Evolutionary conservation across 2,888 invertebrate genomes (phyloP), one percentile per base, ranked within the genome.

Genomic region (Uloborus plumipes): DNA sequence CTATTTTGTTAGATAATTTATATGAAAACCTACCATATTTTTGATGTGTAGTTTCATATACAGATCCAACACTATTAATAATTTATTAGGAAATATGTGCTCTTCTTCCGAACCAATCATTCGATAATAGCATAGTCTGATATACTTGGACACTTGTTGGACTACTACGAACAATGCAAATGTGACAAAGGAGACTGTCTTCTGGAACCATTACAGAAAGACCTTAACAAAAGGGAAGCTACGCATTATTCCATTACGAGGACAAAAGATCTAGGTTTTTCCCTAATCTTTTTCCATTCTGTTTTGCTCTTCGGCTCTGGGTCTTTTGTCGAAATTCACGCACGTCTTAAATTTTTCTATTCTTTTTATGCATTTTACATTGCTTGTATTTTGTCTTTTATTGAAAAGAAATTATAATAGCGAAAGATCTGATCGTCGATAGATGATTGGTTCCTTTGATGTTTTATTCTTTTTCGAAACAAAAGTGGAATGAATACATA

Each of bases 211-310:
- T 69, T 76, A 61, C 67, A 39, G 14, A 31, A 53, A 51, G 39
- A 47, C 13, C 14, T 49, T 53, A 69, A 76, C 76, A 76, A 76
- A 61, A 20, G 76, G 14, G 26, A 18, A 49, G 31, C 51, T 22
- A 50, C 61, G 61, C 76, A 69, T 76, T 76, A 67, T 76, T 76
- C 62, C 76, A 76, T 76, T 76, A 76, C 31, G 51, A 61, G 61
- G 51, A 76, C 76, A 76, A 76, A 69, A 18, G 67, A 61, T 13
- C 47, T 18, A 15, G 67, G 61, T 69, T 76, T 59, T 69, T 76
- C 62, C 59, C 58, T 75, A 58, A 75, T 65, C 66, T 69, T 67
- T 47, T 75, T 75, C 47, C n/a, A 50, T 74, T 66, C 55, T 65
- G 53, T 65, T 66, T 74, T 66, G n/a, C 31, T n/a, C n/a, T 39